Evolutionary conservation across 2,113 vertebrate species (phyloP).

Genomic region (Grammomys surdaster): DNA sequence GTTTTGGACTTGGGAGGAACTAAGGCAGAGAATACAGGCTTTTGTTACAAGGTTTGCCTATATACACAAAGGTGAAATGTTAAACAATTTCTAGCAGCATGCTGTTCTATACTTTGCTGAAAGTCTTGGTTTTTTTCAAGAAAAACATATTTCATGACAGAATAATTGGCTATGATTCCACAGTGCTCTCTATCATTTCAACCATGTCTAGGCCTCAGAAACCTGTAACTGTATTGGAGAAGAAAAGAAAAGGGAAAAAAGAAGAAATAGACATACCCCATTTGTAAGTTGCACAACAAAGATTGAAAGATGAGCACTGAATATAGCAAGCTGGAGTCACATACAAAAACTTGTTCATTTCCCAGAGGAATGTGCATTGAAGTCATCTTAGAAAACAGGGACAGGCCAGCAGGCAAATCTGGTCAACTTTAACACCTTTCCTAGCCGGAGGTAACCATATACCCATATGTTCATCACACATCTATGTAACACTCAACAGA

Average conservation of each 20-base stretch:
- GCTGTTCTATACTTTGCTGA: background rate
- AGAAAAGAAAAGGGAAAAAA: background rate
- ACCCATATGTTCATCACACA: background rate
- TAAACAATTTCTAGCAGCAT: background rate
- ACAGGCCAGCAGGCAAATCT: background rate
- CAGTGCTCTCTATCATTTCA: background rate
- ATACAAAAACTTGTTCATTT: background rate
- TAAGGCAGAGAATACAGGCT: background rate
- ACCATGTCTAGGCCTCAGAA: background rate
- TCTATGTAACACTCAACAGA: slow-evolving; percentile 30
- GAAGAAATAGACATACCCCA: background rate
- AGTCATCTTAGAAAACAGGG: background rate
- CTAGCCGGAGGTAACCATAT: background rate
- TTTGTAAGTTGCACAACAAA: background rate
- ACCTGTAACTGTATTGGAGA: background rate
- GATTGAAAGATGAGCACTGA: background rate
- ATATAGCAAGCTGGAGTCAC: background rate
- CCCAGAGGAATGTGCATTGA: background rate
- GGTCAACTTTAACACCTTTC: background rate
- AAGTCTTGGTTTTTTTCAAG: background rate
- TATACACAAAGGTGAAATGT: background rate
- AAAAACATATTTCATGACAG: slow-evolving; percentile 22
- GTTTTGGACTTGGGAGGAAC: background rate
- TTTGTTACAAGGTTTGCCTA: slow-evolving; percentile 4
- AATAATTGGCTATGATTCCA: slow-evolving; percentile 54